Conservation (phyloP, 2,113 vertebrate genomes). For the Dunckerocampus dactyliophorus region DNA sequence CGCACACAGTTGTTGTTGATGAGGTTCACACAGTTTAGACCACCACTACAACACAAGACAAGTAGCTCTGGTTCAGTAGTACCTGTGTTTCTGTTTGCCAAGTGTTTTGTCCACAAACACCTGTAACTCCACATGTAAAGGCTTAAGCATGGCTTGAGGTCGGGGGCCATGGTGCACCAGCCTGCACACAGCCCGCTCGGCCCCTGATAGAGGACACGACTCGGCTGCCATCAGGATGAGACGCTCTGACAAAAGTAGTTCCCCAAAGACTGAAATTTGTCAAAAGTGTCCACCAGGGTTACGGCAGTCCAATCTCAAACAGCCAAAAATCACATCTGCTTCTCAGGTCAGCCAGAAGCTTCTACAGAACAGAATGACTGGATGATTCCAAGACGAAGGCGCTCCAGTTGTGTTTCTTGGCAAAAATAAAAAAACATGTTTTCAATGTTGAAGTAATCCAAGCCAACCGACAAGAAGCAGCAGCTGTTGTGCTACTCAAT, state of each 20-base stretch:
- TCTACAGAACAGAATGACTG: constrained; percentile 25
- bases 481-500: constrained; percentile 1
- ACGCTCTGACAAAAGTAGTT: not conserved
- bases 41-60: not conserved
- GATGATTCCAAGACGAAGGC: constrained; percentile 12
- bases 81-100: constrained; percentile 74
- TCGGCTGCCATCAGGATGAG: constrained; percentile 48
- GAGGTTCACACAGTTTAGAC: no score
- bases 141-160: constrained; percentile 68
- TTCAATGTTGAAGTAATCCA: constrained; percentile 1
- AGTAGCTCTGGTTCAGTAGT: constrained; percentile 7
- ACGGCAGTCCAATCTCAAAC: constrained; percentile 8
- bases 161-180: constrained; percentile 71
- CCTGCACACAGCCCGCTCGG: constrained; percentile 74
- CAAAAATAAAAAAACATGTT: constrained; percentile 1
- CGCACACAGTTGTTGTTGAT: no score
- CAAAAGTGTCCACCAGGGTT: constrained; percentile 2
- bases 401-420: constrained; percentile 4
- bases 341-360: constrained; percentile 18
- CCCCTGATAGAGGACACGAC: constrained; percentile 67
- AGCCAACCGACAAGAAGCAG: not conserved
- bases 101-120: constrained; percentile 70
- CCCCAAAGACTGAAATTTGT: not conserved
- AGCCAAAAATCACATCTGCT: constrained; percentile 48
- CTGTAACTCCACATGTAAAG: constrained; percentile 74